These are phyloP conservation scores for Castor canadensis DNA, from an alignment of 2,113 vertebrate species.

Conservation along the genomic window DNA sequence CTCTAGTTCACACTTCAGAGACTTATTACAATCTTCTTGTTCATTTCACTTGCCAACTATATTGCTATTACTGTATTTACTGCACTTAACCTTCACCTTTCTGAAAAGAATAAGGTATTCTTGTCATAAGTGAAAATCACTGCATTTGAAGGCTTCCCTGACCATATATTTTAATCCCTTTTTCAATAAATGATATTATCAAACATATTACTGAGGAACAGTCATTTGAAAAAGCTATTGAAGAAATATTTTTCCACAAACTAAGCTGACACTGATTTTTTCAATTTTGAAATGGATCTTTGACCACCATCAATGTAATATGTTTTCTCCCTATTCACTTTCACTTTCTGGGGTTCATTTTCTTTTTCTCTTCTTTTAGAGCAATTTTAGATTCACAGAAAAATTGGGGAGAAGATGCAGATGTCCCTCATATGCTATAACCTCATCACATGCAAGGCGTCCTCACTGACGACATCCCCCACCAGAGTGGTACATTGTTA, in stretches of 20 bases:
- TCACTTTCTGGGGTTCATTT: not conserved
- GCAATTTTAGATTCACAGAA: not conserved
- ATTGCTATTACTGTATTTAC: slow-evolving; percentile 70
- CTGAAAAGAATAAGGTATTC: slow-evolving; percentile 46
- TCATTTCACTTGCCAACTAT: slow-evolving; percentile 78
- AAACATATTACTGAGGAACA: slow-evolving; percentile 31
- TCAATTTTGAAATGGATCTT: not conserved
- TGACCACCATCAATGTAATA: not conserved
- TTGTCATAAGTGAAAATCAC: slow-evolving; percentile 50
- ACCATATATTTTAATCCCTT: slow-evolving; percentile 34
- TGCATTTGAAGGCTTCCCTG: not conserved
- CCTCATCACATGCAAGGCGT: not conserved
- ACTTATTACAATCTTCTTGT: slow-evolving; percentile 78
- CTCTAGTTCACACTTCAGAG: slow-evolving; percentile 77
- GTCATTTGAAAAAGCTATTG: not conserved
- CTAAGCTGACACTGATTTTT: slow-evolving; percentile 16
- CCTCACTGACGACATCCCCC: too few relatives aligned
- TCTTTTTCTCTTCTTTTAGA: not conserved
- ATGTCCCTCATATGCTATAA: not conserved
- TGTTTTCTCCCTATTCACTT: not conserved
- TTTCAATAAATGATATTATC: slow-evolving; percentile 26
- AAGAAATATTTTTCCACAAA: not conserved
- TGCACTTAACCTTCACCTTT: slow-evolving; percentile 72
- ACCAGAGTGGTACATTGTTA: too few relatives aligned
- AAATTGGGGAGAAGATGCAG: not conserved